These are phyloP conservation scores for Achlya flavicornis DNA, from an alignment of 2,888 invertebrate species.

Conservation along the genomic window DNA sequence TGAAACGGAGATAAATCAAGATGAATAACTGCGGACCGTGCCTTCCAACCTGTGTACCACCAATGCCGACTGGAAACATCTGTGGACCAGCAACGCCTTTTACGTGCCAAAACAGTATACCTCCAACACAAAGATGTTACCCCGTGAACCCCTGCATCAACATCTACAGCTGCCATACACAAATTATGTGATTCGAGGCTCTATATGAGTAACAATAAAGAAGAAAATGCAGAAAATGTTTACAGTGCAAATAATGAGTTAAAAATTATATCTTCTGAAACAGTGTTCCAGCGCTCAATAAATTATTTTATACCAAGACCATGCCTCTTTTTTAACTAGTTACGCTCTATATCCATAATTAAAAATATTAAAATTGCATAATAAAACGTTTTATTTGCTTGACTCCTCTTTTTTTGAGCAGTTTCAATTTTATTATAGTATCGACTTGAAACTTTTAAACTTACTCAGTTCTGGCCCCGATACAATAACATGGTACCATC, in stretches of 20 bases:
- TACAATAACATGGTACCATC: no score
- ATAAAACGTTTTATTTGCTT: no score
- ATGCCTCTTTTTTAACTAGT: background rate
- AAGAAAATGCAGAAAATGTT: constrained; percentile 8
- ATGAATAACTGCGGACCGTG: constrained; percentile 21
- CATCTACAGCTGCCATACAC: constrained; percentile 77
- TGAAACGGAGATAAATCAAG: background rate
- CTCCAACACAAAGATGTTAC: constrained; percentile 49
- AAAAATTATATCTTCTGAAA: background rate
- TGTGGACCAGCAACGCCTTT: constrained; percentile 27
- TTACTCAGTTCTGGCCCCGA: no score
- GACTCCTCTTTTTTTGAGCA: no score
- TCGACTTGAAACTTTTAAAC: no score
- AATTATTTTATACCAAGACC: background rate
- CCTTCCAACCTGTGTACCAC: constrained; percentile 29
- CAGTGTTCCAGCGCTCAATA: background rate
- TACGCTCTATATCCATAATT: background rate
- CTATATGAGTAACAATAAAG: background rate
- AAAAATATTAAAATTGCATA: no score
- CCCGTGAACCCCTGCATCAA: constrained; percentile 72
- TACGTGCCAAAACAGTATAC: constrained; percentile 45
- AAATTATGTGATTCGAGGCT: constrained; percentile 59
- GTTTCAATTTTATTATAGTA: no score
- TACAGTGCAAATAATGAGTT: constrained; percentile 3
- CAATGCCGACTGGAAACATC: constrained; percentile 9